These are phyloP conservation scores for Geothlypis trichas DNA, from an alignment of 2,113 vertebrate species.

Conservation along the genomic window DNA sequence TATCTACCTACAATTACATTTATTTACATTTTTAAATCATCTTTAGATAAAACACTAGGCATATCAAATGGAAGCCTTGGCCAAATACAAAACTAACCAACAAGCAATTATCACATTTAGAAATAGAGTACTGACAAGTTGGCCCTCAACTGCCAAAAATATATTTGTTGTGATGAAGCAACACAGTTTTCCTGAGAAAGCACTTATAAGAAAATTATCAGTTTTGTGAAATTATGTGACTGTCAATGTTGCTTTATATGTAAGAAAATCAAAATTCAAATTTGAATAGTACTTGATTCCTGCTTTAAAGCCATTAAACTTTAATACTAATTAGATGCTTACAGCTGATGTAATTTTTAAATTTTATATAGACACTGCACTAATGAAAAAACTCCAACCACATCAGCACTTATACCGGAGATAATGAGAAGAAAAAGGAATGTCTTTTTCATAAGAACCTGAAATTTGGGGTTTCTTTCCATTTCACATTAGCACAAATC, in stretches of 20 bases:
- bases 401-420: not conserved
- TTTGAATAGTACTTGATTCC: not conserved
- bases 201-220: not conserved
- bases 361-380: not conserved
- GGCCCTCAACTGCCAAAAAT: not conserved
- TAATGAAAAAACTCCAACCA: not conserved
- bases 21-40: not conserved
- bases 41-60: not conserved
- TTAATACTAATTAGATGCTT: not conserved
- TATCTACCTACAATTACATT: not conserved
- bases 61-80: not conserved
- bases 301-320: not conserved
- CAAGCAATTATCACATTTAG: not conserved
- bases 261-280: not conserved
- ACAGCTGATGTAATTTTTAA: not conserved
- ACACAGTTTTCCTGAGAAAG: not conserved
- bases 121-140: not conserved
- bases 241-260: not conserved
- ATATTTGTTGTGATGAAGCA: not conserved
- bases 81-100: not conserved
- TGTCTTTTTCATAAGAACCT: not conserved
- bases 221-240: not conserved
- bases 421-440: not conserved
- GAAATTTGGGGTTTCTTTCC: conserved; percentile 2
- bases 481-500: conserved; percentile 21